phyloP scores from a whole-genome alignment of 2,888 invertebrate genomes.

The Xanthia icteritia region DNA sequence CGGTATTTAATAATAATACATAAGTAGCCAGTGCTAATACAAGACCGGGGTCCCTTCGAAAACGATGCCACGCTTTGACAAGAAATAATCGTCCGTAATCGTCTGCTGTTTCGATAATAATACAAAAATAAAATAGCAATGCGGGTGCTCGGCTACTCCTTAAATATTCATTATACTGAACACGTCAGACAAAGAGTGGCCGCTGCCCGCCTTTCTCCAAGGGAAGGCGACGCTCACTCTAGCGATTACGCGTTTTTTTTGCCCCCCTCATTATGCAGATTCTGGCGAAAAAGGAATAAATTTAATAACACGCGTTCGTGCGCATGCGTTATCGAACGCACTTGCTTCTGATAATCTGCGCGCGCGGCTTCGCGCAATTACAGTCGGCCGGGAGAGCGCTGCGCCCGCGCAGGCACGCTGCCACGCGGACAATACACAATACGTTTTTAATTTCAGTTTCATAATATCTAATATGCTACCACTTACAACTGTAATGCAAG shows the following conservation, averaged over 20 bases:
- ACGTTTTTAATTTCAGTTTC: conserved; percentile 81
- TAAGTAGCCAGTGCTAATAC: conserved; percentile 69
- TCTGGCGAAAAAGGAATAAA: conserved; percentile 90
- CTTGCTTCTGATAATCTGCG: conserved; percentile 90
- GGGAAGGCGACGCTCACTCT: conserved; percentile 86
- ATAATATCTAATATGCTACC: conserved; percentile 76
- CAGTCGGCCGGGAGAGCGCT: conserved; percentile 66
- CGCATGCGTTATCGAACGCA: conserved; percentile 90
- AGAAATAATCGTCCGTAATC: conserved; percentile 83
- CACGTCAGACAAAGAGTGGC: conserved; percentile 80
- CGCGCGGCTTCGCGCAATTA: conserved; percentile 86
- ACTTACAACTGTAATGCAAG: conserved; percentile 71
- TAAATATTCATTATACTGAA: conserved; percentile 85
- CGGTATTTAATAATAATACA: conserved; percentile 73
- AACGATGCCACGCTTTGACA: conserved; percentile 80
- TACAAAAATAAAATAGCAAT: conserved; percentile 77
- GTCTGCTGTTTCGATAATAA: conserved; percentile 81
- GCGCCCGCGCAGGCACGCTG: conserved; percentile 50
- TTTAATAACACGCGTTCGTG: conserved; percentile 90
- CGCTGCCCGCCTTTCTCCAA: conserved; percentile 85
- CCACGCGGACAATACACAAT: conserved; percentile 65
- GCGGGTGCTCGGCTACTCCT: conserved; percentile 72
- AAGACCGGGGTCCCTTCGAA: conserved; percentile 57
- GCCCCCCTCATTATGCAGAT: conserved; percentile 90
- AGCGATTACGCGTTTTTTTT: conserved; percentile 88